Conservation (phyloP, 1,140 invertebrate genomes). For the Papilio polytes region DNA sequence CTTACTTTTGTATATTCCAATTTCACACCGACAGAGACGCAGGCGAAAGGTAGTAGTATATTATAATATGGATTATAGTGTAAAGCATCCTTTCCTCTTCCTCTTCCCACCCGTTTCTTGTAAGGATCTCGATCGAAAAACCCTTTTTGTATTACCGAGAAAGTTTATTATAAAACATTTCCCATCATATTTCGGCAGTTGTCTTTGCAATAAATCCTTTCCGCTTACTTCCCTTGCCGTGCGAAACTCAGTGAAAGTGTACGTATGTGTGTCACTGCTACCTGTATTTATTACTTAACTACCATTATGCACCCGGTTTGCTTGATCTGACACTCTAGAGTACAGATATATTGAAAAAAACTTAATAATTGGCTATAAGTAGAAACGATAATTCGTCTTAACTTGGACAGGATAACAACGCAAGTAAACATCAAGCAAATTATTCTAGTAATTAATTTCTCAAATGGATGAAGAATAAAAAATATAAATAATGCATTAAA, state of each 20-base stretch:
- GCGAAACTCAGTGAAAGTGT: slow-evolving; percentile 25
- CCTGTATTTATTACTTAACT: slow-evolving; percentile 31
- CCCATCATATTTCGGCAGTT: background rate
- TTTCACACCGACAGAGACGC: no score
- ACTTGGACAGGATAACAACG: background rate
- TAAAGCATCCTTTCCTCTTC: no score
- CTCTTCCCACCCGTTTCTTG: no score
- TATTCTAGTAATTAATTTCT: background rate
- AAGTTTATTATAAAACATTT: background rate
- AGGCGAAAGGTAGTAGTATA: no score
- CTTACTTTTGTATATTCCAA: no score
- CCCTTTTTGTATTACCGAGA: background rate
- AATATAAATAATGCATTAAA: background rate
- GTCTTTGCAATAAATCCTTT: slow-evolving; percentile 8
- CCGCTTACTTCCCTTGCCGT: background rate
- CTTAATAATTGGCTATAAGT: background rate
- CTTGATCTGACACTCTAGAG: background rate
- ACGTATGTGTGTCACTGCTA: slow-evolving; percentile 10
- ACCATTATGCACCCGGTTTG: background rate
- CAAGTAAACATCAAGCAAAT: background rate
- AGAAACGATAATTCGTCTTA: background rate
- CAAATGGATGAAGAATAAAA: background rate
- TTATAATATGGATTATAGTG: no score
- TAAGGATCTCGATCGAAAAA: no score
- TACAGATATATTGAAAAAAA: no score